Evolutionary conservation across 2,797 vertebrate species (phyloP), one percentile per base, ranked within the genome.

Genomic region (Staurois parvus): DNA sequence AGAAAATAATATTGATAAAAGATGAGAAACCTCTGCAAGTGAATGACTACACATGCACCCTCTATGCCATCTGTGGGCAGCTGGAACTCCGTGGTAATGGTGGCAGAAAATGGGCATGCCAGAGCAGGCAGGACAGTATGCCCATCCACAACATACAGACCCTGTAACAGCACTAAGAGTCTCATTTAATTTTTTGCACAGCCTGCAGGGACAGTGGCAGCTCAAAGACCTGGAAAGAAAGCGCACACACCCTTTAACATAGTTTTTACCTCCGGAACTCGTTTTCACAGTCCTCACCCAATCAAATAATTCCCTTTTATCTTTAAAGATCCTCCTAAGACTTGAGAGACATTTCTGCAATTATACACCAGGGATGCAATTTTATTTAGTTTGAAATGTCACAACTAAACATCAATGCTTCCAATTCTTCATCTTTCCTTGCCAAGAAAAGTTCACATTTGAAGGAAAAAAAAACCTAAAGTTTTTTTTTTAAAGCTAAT

Each of bases 311-410:
- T 13, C 48, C 48, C 48, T 59, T n/a, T 59, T 59, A 59, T 59
- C 52, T 24, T 59, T 59, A 59, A 59, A 59, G 52, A 24, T 69
- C 42, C 72, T 73, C 15, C 1, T 56, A 4, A 68, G 81, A 62
- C n/a, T 7, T 72, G n/a, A 59, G 52, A 68, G 66, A 42, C 70
- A 12, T 73, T 84, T 40, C 56, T 11, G 59, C 2, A 64, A 79
- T 48, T 72, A 79, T 64, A 15, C 68, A 69, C 37, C 52, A 28
- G 7, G 69, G 37, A 52, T 52, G 69, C 37, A 32, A 79, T 79
- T 79, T 52, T 52, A 42, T 67, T 78, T 79, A 84, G 40, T 79
- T 78, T 73, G 37, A 79, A 79, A 85, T 37, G 76, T 40, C 59
- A 72, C 28, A 28, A 67, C 24, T 28, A 32, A 32, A 72, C 52